These are phyloP conservation scores for Corydoras maculifer DNA, from an alignment of 2,113 vertebrate genomes.

Conservation along the genomic window DNA sequence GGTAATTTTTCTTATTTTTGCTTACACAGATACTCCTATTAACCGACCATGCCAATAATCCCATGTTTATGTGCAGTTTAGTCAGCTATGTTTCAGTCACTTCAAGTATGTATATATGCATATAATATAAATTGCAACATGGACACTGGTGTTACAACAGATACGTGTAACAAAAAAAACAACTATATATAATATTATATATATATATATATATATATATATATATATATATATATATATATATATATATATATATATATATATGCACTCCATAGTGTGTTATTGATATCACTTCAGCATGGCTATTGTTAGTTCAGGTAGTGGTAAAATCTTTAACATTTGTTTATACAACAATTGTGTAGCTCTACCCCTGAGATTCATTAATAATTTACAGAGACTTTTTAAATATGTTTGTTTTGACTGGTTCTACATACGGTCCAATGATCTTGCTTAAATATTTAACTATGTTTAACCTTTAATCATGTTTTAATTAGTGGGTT, in stretches of 20 bases:
- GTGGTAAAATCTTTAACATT: not conserved
- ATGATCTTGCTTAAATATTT: conserved; percentile 19
- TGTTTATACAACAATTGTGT: conserved; percentile 3
- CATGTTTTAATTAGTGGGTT: not conserved
- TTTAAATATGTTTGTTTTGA: conserved; percentile 27
- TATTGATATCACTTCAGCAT: not conserved
- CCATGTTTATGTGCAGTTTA: not conserved
- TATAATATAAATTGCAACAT: no score
- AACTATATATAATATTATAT: not conserved
- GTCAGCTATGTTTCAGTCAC: no score
- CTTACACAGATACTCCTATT: no score
- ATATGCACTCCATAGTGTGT: not conserved
- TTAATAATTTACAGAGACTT: not conserved
- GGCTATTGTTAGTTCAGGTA: no score
- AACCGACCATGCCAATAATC: no score
- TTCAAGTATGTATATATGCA: not conserved
- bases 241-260: not conserved
- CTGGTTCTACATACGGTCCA: conserved; percentile 2
- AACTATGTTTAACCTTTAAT: conserved; percentile 13
- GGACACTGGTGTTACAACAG: no score
- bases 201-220: not conserved
- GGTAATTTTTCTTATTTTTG: no score
- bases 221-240: not conserved
- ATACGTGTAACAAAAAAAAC: not conserved
- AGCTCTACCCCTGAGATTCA: not conserved